phyloP scores from a whole-genome alignment of 2,113 vertebrate genomes.

The Falcunculus frontatus region DNA sequence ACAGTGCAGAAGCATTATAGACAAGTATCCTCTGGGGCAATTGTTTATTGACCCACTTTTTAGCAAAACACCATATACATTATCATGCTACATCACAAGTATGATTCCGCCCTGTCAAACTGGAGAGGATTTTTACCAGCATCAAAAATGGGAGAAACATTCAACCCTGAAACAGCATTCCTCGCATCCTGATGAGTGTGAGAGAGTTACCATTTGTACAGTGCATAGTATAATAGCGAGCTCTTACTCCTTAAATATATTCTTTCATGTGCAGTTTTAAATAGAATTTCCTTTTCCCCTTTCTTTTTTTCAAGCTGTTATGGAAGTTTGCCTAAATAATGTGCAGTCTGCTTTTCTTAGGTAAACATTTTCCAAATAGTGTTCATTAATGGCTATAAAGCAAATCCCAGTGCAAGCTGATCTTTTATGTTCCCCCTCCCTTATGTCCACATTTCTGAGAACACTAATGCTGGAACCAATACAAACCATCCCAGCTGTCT shows the following conservation, averaged over 20 bases:
- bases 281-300: not conserved
- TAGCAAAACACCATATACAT: slow-evolving; percentile 5
- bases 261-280: not conserved
- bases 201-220: not conserved
- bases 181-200: not conserved
- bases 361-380: slow-evolving; percentile 25
- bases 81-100: not conserved
- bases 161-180: not conserved
- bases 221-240: not conserved
- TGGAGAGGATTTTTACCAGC: not conserved
- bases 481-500: slow-evolving; percentile 42
- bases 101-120: not conserved
- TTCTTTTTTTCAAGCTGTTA: not conserved
- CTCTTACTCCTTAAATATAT: not conserved
- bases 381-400: slow-evolving; percentile 30
- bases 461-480: slow-evolving; percentile 26
- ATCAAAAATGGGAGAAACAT: not conserved
- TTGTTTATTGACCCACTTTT: slow-evolving; percentile 40
- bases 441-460: slow-evolving; percentile 22
- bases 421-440: not conserved
- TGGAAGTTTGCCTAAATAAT: not conserved
- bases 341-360: slow-evolving; percentile 5
- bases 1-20: not conserved
- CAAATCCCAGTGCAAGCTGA: slow-evolving; percentile 15
- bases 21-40: not conserved